A percentile compares a stretch with the other conserved stretches of the same genome.
phyloP scores from a whole-genome alignment of 2,888 invertebrate genomes.

The Timema cristinae region DNA sequence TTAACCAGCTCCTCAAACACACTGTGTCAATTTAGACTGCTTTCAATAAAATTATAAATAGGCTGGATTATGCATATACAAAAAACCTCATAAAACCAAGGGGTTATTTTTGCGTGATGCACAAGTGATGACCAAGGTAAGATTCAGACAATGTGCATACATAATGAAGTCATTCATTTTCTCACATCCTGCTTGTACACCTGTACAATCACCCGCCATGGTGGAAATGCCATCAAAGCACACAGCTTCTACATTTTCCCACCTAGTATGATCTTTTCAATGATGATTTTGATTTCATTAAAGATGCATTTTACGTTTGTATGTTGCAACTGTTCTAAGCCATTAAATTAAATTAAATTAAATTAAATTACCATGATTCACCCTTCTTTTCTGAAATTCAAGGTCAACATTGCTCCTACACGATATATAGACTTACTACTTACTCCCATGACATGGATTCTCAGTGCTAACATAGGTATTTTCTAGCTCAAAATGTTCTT shows the following conservation, averaged over 20 bases:
- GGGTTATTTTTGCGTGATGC: background rate
- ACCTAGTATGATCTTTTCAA: background rate
- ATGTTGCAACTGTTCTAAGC: background rate
- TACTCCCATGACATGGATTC: no score
- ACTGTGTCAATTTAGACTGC: background rate
- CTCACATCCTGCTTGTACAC: background rate
- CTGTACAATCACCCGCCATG: background rate
- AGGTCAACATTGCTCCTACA: no score
- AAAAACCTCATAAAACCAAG: background rate
- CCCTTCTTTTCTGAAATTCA: no score
- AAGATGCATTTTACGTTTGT: background rate
- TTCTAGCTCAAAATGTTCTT: no score
- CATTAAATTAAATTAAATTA: background rate
- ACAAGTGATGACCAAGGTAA: background rate
- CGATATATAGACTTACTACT: no score
- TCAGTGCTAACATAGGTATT: no score
- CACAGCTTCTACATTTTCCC: background rate
- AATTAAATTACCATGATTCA: no score
- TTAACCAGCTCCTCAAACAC: background rate
- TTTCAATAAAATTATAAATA: background rate
- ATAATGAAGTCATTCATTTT: background rate
- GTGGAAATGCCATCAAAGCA: background rate
- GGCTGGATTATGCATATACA: background rate
- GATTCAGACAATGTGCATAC: background rate
- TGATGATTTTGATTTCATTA: background rate